Base-by-base conservation (phyloP, 2,797 vertebrate species). In the Phrynocephalus vlangalii region DNA sequence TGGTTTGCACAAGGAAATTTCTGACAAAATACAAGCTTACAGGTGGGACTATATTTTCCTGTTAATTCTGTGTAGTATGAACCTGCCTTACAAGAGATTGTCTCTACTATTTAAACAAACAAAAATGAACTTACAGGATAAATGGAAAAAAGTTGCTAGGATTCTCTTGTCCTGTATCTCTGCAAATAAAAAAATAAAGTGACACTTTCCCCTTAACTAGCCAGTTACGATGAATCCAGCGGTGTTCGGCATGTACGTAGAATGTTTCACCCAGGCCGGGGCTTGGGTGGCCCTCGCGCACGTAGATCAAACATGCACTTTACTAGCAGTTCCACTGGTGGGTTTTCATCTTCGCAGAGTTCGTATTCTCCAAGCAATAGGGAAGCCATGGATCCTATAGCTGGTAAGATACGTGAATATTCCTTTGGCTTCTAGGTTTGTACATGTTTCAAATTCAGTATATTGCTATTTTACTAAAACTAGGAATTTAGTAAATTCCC, bases 301-400 rank as follows among this genome's bases (percentile, higher is more conserved):
- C 98, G 99, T 92, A 97, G 99, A 96, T 99, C 99, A 96, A 99
- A 99, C 98, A 99, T 99, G 99, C 99, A 99, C 98, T 99, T 99
- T 99, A 99, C 98, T 96, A 99, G 97, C 96, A 98, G 98, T 96
- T 99, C 99, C 93, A 97, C 98, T 80, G 98, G 98, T 92, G 99
- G 98, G 81, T 98, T 99, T 92, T 99, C 99, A 82, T 98, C 99
- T 92, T 98, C 99, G 93, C 99, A 99, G 97, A 99, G 98, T 97
- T 99, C 99, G 0, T 99, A 99, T 96, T 99, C 99, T 96, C 98
- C 99, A 96, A 99, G 99, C 97, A 99, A 98, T 97, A 98, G 99
- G 97, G 99, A 99, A 97, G 97, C 99, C 92, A 99, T 99, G 99
- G 99, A 99, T 97, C 99, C 99, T 90, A 99, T 99, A 92, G 99